These are phyloP conservation scores for Scortum barcoo DNA, from an alignment of 2,113 vertebrate species.

Conservation along the genomic window DNA sequence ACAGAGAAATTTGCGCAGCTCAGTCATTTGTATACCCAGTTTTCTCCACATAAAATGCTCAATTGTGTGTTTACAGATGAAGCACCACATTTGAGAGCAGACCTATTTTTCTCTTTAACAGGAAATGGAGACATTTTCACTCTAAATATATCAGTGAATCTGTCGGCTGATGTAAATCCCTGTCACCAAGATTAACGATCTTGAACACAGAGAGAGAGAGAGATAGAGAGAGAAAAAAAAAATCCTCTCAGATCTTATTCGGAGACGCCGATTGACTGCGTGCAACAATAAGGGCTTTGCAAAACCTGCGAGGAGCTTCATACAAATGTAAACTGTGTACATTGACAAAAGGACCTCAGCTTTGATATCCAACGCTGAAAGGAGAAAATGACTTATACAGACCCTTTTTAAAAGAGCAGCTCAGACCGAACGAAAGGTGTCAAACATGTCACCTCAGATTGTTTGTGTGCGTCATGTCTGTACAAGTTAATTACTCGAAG, in stretches of 20 bases:
- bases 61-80: constrained; percentile 76
- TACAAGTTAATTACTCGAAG: not conserved
- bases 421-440: not conserved
- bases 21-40: constrained; percentile 57
- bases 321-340: constrained; percentile 20
- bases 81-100: constrained; percentile 55
- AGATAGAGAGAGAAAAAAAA: no score
- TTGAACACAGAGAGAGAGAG: no score
- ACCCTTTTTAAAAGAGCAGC: not conserved
- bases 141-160: constrained; percentile 69
- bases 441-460: constrained; percentile 4
- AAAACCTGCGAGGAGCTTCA: constrained; percentile 7
- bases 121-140: constrained; percentile 72
- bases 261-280: not conserved
- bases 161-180: constrained; percentile 70
- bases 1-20: constrained; percentile 67
- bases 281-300: not conserved
- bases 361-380: not conserved
- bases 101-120: constrained; percentile 69
- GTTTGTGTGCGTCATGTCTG: not conserved
- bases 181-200: constrained; percentile 69
- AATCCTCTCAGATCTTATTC: constrained; percentile 27
- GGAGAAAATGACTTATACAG: not conserved
- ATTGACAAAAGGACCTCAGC: constrained; percentile 11
- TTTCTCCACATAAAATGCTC: constrained; percentile 67